phyloP scores from a whole-genome alignment of 1,140 invertebrate species.

The Conus ventricosus region DNA sequence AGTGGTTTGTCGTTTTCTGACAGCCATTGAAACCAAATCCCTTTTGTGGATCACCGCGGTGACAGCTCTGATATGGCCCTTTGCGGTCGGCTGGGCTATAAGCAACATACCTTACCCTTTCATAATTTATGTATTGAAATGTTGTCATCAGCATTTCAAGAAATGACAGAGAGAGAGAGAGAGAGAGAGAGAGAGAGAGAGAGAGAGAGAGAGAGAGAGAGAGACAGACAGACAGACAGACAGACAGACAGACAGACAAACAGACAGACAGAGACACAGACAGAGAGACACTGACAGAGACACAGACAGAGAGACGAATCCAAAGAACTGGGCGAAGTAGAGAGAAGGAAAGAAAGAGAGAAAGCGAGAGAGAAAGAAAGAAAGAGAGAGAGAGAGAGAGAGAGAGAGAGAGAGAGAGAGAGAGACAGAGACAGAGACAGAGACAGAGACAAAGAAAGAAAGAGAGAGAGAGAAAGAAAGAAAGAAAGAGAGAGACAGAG shows the following conservation, averaged over 20 bases:
- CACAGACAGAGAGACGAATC: not conserved
- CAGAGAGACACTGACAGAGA: not conserved
- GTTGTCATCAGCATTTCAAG: too few species aligned
- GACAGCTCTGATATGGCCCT: too few species aligned
- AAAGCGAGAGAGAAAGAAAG: not conserved
- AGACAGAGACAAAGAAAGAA: too few species aligned
- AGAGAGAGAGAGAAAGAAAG: not conserved
- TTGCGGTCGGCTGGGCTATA: too few species aligned
- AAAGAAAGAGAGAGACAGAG: not conserved
- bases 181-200: slow-evolving; percentile 2
- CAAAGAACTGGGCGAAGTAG: not conserved
- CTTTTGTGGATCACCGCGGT: too few species aligned
- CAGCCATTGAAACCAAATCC: too few species aligned
- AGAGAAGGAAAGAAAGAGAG: not conserved
- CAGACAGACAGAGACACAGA: not conserved
- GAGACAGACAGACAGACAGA: not conserved
- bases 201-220: not conserved
- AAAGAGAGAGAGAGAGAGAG: too few species aligned
- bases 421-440: not conserved
- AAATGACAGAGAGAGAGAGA: not conserved
- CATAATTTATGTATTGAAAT: too few species aligned
- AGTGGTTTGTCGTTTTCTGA: too few species aligned
- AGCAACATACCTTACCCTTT: too few species aligned
- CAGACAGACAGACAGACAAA: not conserved
- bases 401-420: not conserved